Conservation (phyloP, 2,113 vertebrate species). For the Triplophysa siluroides region DNA sequence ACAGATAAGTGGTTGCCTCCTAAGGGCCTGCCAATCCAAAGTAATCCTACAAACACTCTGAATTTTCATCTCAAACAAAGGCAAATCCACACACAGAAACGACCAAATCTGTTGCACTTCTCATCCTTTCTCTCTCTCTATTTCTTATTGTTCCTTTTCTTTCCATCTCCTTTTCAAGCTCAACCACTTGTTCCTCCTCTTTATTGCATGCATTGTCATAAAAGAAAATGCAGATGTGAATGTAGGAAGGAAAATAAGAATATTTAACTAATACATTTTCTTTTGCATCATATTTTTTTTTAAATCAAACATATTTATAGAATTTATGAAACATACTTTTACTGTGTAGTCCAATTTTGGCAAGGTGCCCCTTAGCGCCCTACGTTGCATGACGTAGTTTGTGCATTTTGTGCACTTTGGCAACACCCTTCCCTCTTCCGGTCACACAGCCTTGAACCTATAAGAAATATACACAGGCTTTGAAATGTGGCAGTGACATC, state of each 20-base stretch:
- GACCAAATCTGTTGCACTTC: constrained; percentile 65
- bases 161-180: constrained; percentile 25
- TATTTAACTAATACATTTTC: not conserved
- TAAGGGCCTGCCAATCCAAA: constrained; percentile 74
- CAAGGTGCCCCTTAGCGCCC: too few relatives aligned
- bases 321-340: not conserved
- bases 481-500: too few relatives aligned
- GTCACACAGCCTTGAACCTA: too few relatives aligned
- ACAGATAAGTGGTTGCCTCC: constrained; percentile 71
- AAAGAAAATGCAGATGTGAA: constrained; percentile 52
- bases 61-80: constrained; percentile 81
- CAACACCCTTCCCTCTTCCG: too few relatives aligned
- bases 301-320: not conserved
- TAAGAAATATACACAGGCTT: too few relatives aligned
- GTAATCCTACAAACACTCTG: constrained; percentile 78
- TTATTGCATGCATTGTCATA: constrained; percentile 56
- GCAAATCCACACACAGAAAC: constrained; percentile 71
- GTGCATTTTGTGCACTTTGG: too few relatives aligned
- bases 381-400: too few relatives aligned
- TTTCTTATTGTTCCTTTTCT: constrained; percentile 19
- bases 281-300: not conserved
- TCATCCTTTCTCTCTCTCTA: constrained; percentile 36
- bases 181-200: constrained; percentile 64
- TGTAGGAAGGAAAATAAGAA: not conserved
- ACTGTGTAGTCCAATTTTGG: too few relatives aligned